Evolutionary conservation across 2,113 vertebrate genomes (phyloP).

Genomic region (Hydrolagus affinis): DNA sequence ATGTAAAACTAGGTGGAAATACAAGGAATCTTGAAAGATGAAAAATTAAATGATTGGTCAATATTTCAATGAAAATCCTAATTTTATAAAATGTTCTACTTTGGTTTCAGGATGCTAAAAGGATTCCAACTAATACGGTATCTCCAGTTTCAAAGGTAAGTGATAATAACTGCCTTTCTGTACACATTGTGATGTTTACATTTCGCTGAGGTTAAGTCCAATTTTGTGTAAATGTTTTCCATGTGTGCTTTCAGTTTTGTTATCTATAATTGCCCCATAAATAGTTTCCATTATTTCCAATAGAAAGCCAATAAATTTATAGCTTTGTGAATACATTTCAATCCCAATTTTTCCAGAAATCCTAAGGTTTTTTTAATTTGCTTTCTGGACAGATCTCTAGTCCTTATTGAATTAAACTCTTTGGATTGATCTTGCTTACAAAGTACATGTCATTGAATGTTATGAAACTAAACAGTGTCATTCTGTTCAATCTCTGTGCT

Average conservation of each 20-base stretch:
- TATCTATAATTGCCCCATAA: neutral
- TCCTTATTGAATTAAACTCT: too few species aligned
- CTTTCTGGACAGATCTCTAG: too few species aligned
- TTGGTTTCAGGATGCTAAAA: constrained; percentile 76
- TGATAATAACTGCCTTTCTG: constrained; percentile 33
- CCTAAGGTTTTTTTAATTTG: too few species aligned
- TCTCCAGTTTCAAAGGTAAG: constrained; percentile 73
- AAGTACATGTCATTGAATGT: too few species aligned
- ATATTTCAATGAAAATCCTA: neutral
- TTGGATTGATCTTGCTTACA: too few species aligned
- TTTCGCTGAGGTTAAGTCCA: too few species aligned
- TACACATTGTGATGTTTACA: neutral
- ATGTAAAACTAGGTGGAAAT: neutral
- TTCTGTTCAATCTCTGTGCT: too few species aligned
- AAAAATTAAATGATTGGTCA: neutral
- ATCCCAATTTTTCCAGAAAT: neutral
- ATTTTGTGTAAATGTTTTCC: too few species aligned
- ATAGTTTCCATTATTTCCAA: neutral
- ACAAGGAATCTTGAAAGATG: neutral
- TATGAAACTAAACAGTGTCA: too few species aligned
- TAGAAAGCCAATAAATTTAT: too few species aligned
- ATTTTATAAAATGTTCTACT: neutral
- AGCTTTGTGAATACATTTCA: neutral
- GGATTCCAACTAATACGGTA: constrained; percentile 73
- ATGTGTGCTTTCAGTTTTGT: neutral